Evolutionary conservation across 2,797 vertebrate species (phyloP).

Genomic region (Stomatorhinus walkeri): DNA sequence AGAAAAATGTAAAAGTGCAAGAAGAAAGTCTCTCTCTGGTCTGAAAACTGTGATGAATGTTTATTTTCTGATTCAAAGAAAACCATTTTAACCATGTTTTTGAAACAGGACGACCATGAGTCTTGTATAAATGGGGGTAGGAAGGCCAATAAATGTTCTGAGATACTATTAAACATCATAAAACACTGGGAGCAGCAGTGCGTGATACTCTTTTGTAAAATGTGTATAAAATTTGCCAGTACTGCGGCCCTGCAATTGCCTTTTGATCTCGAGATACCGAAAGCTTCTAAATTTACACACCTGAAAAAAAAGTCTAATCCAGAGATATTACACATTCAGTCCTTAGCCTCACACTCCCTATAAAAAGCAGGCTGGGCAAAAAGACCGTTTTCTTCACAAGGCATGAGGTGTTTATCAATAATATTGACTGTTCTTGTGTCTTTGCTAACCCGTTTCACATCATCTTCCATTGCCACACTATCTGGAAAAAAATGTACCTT

Average conservation of each 20-base stretch:
- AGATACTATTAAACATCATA: not conserved
- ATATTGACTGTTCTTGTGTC: not conserved
- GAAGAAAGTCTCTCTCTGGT: not conserved
- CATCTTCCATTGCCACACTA: not conserved
- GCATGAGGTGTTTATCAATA: not conserved
- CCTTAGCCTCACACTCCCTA: not conserved
- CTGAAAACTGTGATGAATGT: not conserved
- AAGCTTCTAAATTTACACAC: not conserved
- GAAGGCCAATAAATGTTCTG: not conserved
- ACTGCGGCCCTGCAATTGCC: not conserved
- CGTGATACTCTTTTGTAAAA: not conserved
- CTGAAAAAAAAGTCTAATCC: not conserved
- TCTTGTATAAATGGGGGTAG: not conserved
- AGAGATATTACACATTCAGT: not conserved
- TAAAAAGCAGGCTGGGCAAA: not conserved
- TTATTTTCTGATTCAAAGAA: not conserved
- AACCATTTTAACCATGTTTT: not conserved
- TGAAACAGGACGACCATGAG: not conserved
- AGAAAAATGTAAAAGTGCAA: not conserved
- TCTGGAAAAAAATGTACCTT: not conserved
- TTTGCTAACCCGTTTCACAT: not conserved
- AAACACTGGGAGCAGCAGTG: not conserved
- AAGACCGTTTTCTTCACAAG: not conserved
- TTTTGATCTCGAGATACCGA: not conserved
- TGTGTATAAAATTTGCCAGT: not conserved